Percentiles rank a stretch among this genome's conserved stretches.
phyloP scores from a whole-genome alignment of 2,113 vertebrate species.

The Semnornis frantzii region DNA sequence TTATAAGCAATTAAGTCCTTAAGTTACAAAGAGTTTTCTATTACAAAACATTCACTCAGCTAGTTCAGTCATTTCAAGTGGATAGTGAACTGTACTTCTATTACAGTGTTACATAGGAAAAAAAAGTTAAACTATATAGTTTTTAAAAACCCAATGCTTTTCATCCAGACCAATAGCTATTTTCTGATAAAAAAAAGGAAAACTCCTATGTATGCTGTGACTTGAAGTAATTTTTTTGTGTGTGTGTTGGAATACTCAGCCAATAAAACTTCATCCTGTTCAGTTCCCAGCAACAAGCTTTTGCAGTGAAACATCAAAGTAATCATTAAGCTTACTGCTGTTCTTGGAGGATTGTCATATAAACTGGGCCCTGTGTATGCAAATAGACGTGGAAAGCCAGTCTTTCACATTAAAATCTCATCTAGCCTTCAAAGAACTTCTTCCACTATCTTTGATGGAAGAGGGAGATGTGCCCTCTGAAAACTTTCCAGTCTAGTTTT shows the following conservation, averaged over 20 bases:
- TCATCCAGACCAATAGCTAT: neutral
- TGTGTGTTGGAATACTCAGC: neutral
- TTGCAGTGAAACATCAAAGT: neutral
- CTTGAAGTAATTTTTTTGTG: neutral
- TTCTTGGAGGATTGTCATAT: neutral
- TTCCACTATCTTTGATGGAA: neutral
- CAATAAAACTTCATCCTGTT: neutral
- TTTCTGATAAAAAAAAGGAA: neutral
- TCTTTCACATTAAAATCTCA: neutral
- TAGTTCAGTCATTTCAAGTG: neutral
- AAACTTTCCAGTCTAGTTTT: neutral
- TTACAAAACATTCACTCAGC: neutral
- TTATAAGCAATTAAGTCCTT: slow-evolving; percentile 17
- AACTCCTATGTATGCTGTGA: neutral
- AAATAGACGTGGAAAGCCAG: neutral
- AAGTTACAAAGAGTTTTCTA: neutral
- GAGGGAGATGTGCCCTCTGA: neutral
- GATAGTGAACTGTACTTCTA: neutral
- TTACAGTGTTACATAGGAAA: neutral
- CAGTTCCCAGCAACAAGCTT: neutral
- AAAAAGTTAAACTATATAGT: neutral
- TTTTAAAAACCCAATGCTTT: neutral
- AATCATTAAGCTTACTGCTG: neutral
- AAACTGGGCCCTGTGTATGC: neutral
- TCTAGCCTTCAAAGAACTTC: neutral